phyloP scores from a whole-genome alignment of 1,140 invertebrate species.

The Coenobita brevimanus region DNA sequence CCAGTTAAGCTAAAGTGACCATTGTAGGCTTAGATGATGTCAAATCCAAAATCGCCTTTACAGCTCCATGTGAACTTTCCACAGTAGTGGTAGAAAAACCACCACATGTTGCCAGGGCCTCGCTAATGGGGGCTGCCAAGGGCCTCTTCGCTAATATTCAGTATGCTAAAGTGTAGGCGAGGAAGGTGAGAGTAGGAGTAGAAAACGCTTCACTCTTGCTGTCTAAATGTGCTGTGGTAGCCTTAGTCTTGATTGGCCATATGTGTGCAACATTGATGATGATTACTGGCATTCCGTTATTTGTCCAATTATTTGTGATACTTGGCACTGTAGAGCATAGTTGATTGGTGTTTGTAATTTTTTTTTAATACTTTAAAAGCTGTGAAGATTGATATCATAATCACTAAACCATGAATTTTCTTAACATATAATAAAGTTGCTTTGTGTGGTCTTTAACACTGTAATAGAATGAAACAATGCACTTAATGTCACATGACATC shows the following conservation, averaged over 20 bases:
- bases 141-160: slow-evolving; percentile 68
- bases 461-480: background rate
- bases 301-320: slow-evolving; percentile 34
- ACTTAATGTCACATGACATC: too few species aligned
- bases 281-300: slow-evolving; percentile 15
- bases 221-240: slow-evolving; percentile 61
- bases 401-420: slow-evolving; percentile 26
- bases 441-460: slow-evolving; percentile 8
- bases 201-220: slow-evolving; percentile 57
- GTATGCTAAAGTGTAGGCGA: slow-evolving; percentile 64
- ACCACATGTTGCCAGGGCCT: slow-evolving; percentile 55
- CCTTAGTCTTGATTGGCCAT: slow-evolving; percentile 36
- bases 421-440: background rate
- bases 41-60: slow-evolving; percentile 49
- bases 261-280: slow-evolving; percentile 24
- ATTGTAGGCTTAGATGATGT: slow-evolving; percentile 24
- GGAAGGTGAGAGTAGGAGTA: slow-evolving; percentile 64
- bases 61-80: slow-evolving; percentile 64
- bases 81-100: slow-evolving; percentile 65
- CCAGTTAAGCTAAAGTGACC: slow-evolving; percentile 5
- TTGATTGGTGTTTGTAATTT: slow-evolving; percentile 38
- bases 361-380: slow-evolving; percentile 11
- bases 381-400: background rate
- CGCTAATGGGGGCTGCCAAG: slow-evolving; percentile 65
- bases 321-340: slow-evolving; percentile 37